Conservation (phyloP, 2,888 invertebrate genomes). For the Dicranocentrus wangi region DNA sequence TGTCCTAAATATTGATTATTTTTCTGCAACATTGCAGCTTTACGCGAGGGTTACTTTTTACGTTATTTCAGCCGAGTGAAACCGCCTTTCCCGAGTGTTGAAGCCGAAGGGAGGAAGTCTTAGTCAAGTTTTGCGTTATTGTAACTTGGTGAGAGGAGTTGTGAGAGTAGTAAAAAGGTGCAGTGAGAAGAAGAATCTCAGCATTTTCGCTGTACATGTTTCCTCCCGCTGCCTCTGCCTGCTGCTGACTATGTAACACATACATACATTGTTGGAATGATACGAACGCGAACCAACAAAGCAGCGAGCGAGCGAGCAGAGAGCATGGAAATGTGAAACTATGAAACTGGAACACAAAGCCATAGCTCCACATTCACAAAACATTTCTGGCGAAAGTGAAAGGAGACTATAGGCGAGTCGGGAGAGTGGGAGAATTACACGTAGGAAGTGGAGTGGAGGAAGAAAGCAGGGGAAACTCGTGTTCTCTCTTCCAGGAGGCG, state of each 20-base stretch:
- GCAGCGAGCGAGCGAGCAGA: not conserved
- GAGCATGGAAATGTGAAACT: slow-evolving; percentile 16
- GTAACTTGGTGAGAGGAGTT: slow-evolving; percentile 4
- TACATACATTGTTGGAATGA: not conserved
- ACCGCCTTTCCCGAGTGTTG: slow-evolving; percentile 59
- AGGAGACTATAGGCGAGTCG: slow-evolving; percentile 15
- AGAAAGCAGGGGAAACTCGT: slow-evolving; percentile 20
- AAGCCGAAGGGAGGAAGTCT: slow-evolving; percentile 49
- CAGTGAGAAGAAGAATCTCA: slow-evolving; percentile 32
- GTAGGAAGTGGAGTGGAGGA: not conserved
- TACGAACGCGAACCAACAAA: not conserved
- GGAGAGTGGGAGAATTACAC: not conserved
- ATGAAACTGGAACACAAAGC: slow-evolving; percentile 14
- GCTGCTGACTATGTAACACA: not conserved
- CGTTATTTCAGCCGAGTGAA: slow-evolving; percentile 52
- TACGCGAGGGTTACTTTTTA: slow-evolving; percentile 44
- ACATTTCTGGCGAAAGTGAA: slow-evolving; percentile 34
- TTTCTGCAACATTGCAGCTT: slow-evolving; percentile 65
- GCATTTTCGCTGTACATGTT: slow-evolving; percentile 26
- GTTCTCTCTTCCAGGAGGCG: slow-evolving; percentile 9
- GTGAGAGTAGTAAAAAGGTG: slow-evolving; percentile 20
- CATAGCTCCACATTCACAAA: not conserved
- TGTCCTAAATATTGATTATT: slow-evolving; percentile 59
- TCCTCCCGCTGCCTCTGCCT: not conserved
- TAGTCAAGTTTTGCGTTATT: slow-evolving; percentile 20